Evolutionary conservation across 1,140 invertebrate species (phyloP), one percentile per base, ranked within the genome.

Genomic region (Hermetia illucens): DNA sequence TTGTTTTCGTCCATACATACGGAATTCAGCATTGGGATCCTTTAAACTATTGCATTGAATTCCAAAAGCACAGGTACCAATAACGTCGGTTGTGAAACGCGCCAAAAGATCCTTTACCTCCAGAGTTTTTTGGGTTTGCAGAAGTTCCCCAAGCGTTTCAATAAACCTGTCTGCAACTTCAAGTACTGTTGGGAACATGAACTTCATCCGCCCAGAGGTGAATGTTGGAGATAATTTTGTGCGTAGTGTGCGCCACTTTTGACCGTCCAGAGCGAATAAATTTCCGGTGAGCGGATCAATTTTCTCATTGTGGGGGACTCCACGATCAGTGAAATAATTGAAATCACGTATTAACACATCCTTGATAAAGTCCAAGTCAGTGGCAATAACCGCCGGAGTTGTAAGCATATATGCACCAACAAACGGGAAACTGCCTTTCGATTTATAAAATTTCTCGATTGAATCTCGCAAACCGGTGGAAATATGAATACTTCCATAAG

Each of bases 31-130:
- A 9, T 69, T 51, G 1, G 61, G 49, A 41, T 67, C 53, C 35
- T 59, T 52, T 12, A 74, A 61, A 6, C 65, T 58, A 38, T 71
- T 65, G 39, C 66, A 64, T 19, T 71, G 58, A 0, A 75, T 55
- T 0, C 72, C 74, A 51, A 74, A 73, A 4, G 66, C 71, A 13
- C 69, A 64, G 21, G 61, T 66, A 0, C 66, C 70, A 19, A 75
- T 71, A 0, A 75, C 66, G 48, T 75, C 74, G 40, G 71, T 72
- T 0, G 68, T 64, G 46, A 68, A 74, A 44, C 63, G 61, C 2
- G 64, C 63, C 33, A 69, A 62, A n/a, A 72, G 46, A 17, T 74
- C 65, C 4, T 64, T 63, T 18, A 69, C 56, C 44, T 73, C 66
- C 1, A 72, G 38, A 1, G 47, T 21, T 44, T 59, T 41, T n/a